phyloP scores from a whole-genome alignment of 2,797 vertebrate genomes.

The Varecia variegata region DNA sequence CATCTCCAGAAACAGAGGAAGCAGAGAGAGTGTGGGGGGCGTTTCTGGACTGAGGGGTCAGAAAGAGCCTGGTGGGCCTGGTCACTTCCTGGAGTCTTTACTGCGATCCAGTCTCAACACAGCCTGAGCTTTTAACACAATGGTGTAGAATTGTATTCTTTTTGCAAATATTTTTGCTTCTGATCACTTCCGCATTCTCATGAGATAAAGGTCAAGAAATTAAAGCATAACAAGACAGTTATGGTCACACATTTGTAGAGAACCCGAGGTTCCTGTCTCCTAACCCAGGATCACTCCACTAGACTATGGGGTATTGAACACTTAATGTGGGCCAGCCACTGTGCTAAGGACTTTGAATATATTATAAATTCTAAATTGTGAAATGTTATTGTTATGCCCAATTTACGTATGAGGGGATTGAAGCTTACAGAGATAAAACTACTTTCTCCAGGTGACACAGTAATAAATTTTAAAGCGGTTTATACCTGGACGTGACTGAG shows the following conservation, averaged over 20 bases:
- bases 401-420: background rate
- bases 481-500: fast-evolving
- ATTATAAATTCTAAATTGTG: background rate
- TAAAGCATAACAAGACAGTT: background rate
- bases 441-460: background rate
- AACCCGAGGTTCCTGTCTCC: background rate
- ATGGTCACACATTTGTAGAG: background rate
- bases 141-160: background rate
- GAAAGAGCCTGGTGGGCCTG: too few relatives aligned
- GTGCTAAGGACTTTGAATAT: background rate
- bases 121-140: background rate
- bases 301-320: too few relatives aligned
- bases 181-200: background rate
- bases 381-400: background rate
- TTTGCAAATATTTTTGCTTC: background rate
- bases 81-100: background rate
- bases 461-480: background rate
- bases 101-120: background rate
- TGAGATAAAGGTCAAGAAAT: background rate
- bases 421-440: background rate
- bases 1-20: too few relatives aligned
- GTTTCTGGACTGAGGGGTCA: too few relatives aligned
- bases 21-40: too few relatives aligned
- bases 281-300: background rate
- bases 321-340: background rate